These are phyloP conservation scores for Nomia melanderi DNA, from an alignment of 1,140 invertebrate species.

Conservation along the genomic window DNA sequence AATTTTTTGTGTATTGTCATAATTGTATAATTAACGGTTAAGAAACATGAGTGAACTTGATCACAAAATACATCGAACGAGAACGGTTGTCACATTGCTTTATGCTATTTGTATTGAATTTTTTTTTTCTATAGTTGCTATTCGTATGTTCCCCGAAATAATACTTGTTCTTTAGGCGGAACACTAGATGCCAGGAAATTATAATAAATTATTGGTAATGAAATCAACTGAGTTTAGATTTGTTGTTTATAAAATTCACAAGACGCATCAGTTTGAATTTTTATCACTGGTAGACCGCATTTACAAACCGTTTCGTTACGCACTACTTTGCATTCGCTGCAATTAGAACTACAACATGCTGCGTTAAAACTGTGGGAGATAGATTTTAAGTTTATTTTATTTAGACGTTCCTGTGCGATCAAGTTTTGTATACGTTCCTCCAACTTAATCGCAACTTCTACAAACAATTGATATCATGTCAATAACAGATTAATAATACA, in stretches of 20 bases:
- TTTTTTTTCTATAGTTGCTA: not conserved
- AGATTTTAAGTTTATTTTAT: constrained; percentile 30
- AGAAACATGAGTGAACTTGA: constrained; percentile 30
- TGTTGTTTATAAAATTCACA: constrained; percentile 25
- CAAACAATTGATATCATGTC: constrained; percentile 3
- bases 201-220: not conserved
- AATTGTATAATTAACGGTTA: not conserved
- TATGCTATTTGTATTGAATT: not conserved
- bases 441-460: constrained; percentile 49
- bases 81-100: constrained; percentile 6
- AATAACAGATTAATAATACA: not conserved
- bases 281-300: constrained; percentile 46
- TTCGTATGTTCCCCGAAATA: not conserved
- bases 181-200: not conserved
- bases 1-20: constrained; percentile 12
- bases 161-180: too few species aligned
- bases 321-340: constrained; percentile 36
- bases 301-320: constrained; percentile 39
- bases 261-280: constrained; percentile 10
- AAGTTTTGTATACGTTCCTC: constrained; percentile 51
- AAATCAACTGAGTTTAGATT: not conserved
- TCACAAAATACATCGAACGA: constrained; percentile 24
- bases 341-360: constrained; percentile 33
- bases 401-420: constrained; percentile 38
- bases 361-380: not conserved